Evolutionary conservation across 1,140 invertebrate species (phyloP).

Genomic region (honey bee (Apis mellifera)): DNA sequence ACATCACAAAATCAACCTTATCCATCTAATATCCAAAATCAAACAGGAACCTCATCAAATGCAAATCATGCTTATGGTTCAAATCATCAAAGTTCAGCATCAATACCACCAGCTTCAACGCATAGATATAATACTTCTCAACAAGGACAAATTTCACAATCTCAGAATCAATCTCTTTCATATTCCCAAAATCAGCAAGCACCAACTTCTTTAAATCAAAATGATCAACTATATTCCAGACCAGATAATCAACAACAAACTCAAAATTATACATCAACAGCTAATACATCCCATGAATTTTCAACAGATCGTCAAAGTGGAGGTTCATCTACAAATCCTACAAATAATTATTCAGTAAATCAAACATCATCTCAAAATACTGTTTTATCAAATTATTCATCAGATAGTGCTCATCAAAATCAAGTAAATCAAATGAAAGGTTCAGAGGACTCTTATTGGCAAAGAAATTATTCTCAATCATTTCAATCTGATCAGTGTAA

Average conservation of each 20-base stretch:
- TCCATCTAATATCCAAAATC: slow-evolving; percentile 57
- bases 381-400: slow-evolving; percentile 61
- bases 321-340: slow-evolving; percentile 58
- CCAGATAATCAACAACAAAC: slow-evolving; percentile 62
- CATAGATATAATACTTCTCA: slow-evolving; percentile 64
- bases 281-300: slow-evolving; percentile 62
- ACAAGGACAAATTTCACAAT: slow-evolving; percentile 58
- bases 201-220: slow-evolving; percentile 60
- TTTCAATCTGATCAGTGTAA: slow-evolving; percentile 71
- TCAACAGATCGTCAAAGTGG: slow-evolving; percentile 60
- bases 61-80: slow-evolving; percentile 54
- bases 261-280: slow-evolving; percentile 65
- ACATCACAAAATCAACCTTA: slow-evolving; percentile 61
- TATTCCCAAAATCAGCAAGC: slow-evolving; percentile 65
- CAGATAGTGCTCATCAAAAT: slow-evolving; percentile 59
- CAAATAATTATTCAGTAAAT: slow-evolving; percentile 64
- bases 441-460: slow-evolving; percentile 76
- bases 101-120: slow-evolving; percentile 51
- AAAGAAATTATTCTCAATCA: slow-evolving; percentile 73
- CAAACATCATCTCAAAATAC: slow-evolving; percentile 60
- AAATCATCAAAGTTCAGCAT: slow-evolving; percentile 51
- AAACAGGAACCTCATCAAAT: slow-evolving; percentile 32
- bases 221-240: slow-evolving; percentile 67
- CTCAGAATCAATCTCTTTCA: slow-evolving; percentile 60
- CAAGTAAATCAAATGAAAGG: slow-evolving; percentile 65